A percentile compares a stretch with the other conserved stretches of the same genome.
Conservation (phyloP, 2,797 vertebrate species). For the Pseudochirops cupreus region DNA sequence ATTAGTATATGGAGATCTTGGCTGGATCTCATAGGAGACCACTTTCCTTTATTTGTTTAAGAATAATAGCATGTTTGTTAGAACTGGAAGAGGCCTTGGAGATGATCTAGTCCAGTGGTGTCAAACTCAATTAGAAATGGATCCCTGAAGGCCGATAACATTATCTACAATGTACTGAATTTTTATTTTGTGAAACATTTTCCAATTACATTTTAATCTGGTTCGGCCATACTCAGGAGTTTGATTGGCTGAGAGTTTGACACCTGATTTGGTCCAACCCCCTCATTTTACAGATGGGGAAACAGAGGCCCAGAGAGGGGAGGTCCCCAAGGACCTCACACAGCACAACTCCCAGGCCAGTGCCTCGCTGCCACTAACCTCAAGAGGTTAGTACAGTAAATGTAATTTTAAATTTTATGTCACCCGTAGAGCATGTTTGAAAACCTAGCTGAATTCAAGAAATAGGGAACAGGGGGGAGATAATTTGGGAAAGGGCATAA, state of each 20-base stretch:
- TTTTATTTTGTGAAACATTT: not conserved
- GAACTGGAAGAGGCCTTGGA: not conserved
- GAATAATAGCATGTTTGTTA: not conserved
- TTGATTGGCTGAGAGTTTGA: not conserved
- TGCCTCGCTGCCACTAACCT: slow-evolving; percentile 1
- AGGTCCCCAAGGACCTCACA: slow-evolving; percentile 12
- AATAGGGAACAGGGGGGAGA: not conserved
- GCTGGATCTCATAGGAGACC: not conserved
- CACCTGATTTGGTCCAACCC: slow-evolving; percentile 1
- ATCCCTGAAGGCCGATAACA: not conserved
- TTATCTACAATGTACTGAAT: not conserved
- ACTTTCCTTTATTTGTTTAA: not conserved
- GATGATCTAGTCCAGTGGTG: not conserved
- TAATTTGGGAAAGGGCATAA: not conserved
- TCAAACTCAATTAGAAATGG: not conserved
- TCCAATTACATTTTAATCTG: not conserved
- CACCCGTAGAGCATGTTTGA: not conserved
- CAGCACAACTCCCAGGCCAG: not conserved
- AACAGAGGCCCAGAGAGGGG: slow-evolving; percentile 5
- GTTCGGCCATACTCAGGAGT: not conserved
- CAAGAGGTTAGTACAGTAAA: slow-evolving; percentile 8
- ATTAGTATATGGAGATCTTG: not conserved
- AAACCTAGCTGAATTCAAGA: not conserved
- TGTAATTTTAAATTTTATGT: not conserved
- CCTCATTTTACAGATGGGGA: slow-evolving; percentile 13